Evolutionary conservation across 2,888 invertebrate genomes (phyloP), one percentile per base, ranked within the genome.

Genomic region (Chymomyza procnemis): DNA sequence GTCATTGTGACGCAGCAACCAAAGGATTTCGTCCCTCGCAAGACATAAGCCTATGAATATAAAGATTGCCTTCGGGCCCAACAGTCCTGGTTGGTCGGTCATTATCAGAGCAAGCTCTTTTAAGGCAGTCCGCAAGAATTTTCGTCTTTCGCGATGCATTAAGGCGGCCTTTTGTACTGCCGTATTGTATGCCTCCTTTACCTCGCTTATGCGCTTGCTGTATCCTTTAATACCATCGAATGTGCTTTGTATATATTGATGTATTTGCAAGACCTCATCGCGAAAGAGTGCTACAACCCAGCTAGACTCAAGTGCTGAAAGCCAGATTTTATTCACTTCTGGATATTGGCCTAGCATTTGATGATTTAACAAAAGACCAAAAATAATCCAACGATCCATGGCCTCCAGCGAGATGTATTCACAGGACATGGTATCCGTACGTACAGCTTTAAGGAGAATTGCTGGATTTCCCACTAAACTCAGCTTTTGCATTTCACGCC

Each of bases 341-440:
- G 95, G 95, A 70, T 93, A 92, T 85, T 96, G 96, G 76, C 95
- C 95, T 48, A 99, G 92, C 91, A 95, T 95, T 87, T 95, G 96
- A 90, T 98, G 97, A 88, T 97, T 97, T 48, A 99, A 92, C 74
- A 98, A 93, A 87, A 98, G 95, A 0, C 99, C 98, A 91, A 99
- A 96, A 79, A 99, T 96, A 26, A 99, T 96, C 98, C 99, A 99
- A 86, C 97, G 94, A 89, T 99, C 99, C 93, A 99, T 95, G 48
- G 94, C 93, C 88, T 99, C 99, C 69, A 99, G 91, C 0, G 99
- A 98, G 60, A 99, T 92, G 91, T 97, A 99, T 92, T 99, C 99
- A 91, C 99, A 99, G 2, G 99, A 98, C 94, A 99, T 97, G 21
- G 96, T 97, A 81, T 98, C 98, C 0, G 98, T 97, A 81, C 97